Base-by-base conservation (phyloP, 1,140 invertebrate genomes). In the Conus betulinus region DNA sequence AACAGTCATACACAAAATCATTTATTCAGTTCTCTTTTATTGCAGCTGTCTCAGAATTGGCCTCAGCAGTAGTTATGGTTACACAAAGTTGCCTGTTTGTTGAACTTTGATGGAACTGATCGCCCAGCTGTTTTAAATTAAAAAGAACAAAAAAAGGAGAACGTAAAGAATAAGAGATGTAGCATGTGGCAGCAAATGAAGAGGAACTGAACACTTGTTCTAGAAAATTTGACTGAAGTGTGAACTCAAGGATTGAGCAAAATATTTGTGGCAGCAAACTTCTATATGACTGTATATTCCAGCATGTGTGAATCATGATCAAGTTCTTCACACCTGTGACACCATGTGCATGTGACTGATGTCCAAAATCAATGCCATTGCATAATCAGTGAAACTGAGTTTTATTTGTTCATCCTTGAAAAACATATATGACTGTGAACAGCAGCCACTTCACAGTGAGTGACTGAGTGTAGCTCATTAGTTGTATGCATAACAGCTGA, bases 51-150 rank as follows among this genome's bases (percentile, higher is more conserved):
- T 71, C 67, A 71, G 67, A 71, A 71, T 13, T 71, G 67, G 20
- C 67, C 23, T 71, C 23, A 71, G 11, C 15, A 4, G 23, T 20
- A 71, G 67, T 71, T 23, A 23, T 20, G 20, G 67, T 20, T 23
- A 71, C 67, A 71, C 67, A 71, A n/a, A 71, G 67, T 71, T 71
- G 67, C 67, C 67, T 71, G 8, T 23, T 71, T 71, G 67, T 71
- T 71, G 1, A 71, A 71, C 23, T 20, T 71, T 71, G 60, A 63
- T 63, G 67, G 67, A 23, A 71, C 67, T 23, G 20, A 71, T 15
- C 8, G 57, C 57, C 15, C 57, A 60, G 57, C 57, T 5, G 8
- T 5, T 60, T 60, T 15, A 60, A 39, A 39, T 39, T 39, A 39
- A 39, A 39, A 39, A 39, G 39, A 63, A 60, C 57, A 10, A 63